phyloP scores from a whole-genome alignment of 2,797 vertebrate species.

The Phoxinus dragarum region DNA sequence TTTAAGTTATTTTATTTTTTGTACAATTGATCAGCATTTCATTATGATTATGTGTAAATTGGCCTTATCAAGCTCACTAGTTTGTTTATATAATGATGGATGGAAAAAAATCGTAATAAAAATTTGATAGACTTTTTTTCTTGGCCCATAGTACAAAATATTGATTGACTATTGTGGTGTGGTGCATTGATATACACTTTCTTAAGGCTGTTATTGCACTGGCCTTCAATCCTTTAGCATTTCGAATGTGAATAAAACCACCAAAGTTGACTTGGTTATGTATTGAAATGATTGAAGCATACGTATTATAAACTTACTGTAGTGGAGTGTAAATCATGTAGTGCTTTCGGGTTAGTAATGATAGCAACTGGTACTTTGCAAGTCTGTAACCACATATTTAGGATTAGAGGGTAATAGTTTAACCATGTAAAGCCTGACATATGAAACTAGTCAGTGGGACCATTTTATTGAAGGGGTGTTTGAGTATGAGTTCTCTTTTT shows the following conservation, averaged over 20 bases:
- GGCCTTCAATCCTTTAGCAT: background rate
- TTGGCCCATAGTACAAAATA: background rate
- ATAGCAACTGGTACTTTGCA: background rate
- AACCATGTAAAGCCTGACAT: background rate
- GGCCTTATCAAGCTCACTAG: background rate
- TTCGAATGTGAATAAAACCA: background rate
- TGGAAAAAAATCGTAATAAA: background rate
- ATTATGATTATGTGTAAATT: background rate
- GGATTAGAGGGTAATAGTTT: background rate
- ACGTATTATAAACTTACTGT: background rate
- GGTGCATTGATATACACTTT: background rate
- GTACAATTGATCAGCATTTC: background rate
- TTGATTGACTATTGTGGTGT: background rate
- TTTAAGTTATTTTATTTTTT: too few species aligned
- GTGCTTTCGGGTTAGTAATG: background rate
- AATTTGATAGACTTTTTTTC: background rate
- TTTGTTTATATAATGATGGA: background rate
- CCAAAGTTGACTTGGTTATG: background rate
- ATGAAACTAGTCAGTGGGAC: background rate
- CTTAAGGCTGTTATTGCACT: background rate
- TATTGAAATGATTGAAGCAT: background rate
- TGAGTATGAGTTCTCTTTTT: too few species aligned
- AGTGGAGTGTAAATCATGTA: background rate
- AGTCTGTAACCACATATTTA: background rate
- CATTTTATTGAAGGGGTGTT: background rate